Evolutionary conservation across 2,888 invertebrate species (phyloP), one percentile per base, ranked within the genome.

Genomic region (Apamea epomidion): DNA sequence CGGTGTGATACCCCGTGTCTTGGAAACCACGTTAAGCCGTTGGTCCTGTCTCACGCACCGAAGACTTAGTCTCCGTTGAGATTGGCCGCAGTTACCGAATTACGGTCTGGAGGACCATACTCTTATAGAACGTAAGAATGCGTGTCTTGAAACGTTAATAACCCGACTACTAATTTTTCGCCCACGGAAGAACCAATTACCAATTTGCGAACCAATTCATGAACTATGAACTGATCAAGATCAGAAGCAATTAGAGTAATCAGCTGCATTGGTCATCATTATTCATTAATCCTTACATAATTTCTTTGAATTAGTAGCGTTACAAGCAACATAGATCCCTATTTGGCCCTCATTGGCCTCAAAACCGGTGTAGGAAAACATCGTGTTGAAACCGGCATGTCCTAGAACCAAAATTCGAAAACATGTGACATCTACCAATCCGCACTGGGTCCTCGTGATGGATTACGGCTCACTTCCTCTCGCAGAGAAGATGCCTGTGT

Each of bases 111-210:
- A 62, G 6, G 62, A 7, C 25, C 25, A 58, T 32, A 10, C 21
- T 64, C 32, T 32, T 32, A 37, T 2, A 65, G n/a, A n/a, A 62
- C n/a, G 16, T 18, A n/a, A n/a, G n/a, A n/a, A 10, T 18, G 29
- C 25, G 10, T 1, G 37, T 48, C 48, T 37, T 51, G n/a, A 62
- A 72, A 32, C 74, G 0, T n/a, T 0, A 48, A 45, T 60, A 37
- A 48, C 4, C 32, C 1, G 21, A 58, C 37, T 6, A 7, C 51
- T 68, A 58, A 51, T 69, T 78, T 1, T 1, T 37, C 76, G n/a
- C 68, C 71, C 72, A 85, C 78, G 73, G 69, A 67, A 67, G 42
- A 8, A 37, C 18, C 54, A 78, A 86, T 86, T 76, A 82, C 62
- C 74, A 70, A 86, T 78, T 32, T 69, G 48, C 75, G 12, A 62